phyloP scores from a whole-genome alignment of 35 echinoderm and acorn worm genomes.

The Apostichopus californicus region DNA sequence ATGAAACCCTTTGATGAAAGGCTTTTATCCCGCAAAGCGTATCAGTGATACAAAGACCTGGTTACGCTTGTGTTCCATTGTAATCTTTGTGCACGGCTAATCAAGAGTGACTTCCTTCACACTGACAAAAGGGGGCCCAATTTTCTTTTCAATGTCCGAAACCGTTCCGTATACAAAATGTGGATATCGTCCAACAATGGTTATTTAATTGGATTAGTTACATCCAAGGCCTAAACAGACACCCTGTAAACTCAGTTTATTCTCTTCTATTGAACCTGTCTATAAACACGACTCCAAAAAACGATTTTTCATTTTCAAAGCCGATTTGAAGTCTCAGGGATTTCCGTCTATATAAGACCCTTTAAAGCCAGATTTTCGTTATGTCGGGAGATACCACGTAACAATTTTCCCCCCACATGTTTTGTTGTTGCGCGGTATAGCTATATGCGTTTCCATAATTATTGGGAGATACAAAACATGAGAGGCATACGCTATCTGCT shows the following conservation, averaged over 20 bases:
- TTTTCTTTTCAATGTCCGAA: conserved; percentile 29
- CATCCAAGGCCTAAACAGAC: conserved; percentile 29
- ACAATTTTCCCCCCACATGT: no score
- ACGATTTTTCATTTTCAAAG: conserved; percentile 23
- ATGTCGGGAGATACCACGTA: no score
- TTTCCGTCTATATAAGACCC: background rate
- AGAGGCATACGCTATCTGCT: no score
- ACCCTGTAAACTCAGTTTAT: conserved; percentile 11
- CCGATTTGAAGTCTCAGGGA: background rate
- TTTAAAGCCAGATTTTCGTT: conserved; percentile 14
- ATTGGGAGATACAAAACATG: no score
- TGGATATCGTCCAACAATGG: conserved; percentile 38
- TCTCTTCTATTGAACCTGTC: conserved; percentile 20
- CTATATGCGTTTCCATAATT: no score
- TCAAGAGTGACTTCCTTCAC: conserved; percentile 21
- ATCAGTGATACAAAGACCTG: background rate
- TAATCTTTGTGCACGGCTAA: conserved; percentile 15
- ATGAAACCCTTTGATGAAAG: conserved; percentile 19
- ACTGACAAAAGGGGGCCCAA: background rate
- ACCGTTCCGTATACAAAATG: conserved; percentile 39
- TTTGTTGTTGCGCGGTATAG: no score
- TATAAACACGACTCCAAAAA: background rate
- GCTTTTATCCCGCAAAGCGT: conserved; percentile 24
- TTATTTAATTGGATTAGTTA: conserved; percentile 50
- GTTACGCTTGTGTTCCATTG: conserved; percentile 14